Base-by-base conservation (phyloP, 2,113 vertebrate species). In the Cinclus mexicanus region DNA sequence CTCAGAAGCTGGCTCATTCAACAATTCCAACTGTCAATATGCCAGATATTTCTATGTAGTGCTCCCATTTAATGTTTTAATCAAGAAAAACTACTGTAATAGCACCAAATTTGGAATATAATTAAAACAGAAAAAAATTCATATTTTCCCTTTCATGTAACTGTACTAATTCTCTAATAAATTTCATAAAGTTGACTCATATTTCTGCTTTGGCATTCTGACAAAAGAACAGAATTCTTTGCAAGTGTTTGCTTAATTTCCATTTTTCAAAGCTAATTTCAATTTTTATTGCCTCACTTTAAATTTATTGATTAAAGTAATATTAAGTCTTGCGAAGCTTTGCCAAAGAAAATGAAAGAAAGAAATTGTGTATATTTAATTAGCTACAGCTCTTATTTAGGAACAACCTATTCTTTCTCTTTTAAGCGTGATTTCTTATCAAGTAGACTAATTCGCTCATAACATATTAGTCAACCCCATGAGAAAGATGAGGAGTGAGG, bases 211-310 rank as follows among this genome's bases (percentile, higher is more conserved):
- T 97, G 96, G 95, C 96, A 94, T 88, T 70, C 87, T 96, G 95
- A 97, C 95, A 97, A 94, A 96, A 93, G 78, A 95, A 85, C 76
- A 97, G 80, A 96, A 94, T 93, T 89, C 71, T 93, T 95, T 93
- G 92, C 74, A 95, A 94, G 94, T 76, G 68, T 96, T 97, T 91
- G 77, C 90, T 78, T 96, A 91, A 96, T 96, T 97, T 97, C 90
- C 94, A 82, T 93, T 97, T 96, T 96, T 96, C 86, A 89, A 94
- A 87, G 76, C 92, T 97, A 96, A 97, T 97, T 97, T 97, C 89
- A 97, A 97, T 97, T 97, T 97, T 96, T 97, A 97, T 96, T 95
- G 79, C 96, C 97, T 97, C 90, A 90, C 91, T 97, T 94, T 94
- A 91, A 95, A 91, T 96, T 94, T 95, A 90, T 94, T 96, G 97